Percentiles rank a stretch among this genome's conserved stretches.
Evolutionary conservation across 1,140 invertebrate genomes (phyloP).

Genomic region (Platorchestia sp.): DNA sequence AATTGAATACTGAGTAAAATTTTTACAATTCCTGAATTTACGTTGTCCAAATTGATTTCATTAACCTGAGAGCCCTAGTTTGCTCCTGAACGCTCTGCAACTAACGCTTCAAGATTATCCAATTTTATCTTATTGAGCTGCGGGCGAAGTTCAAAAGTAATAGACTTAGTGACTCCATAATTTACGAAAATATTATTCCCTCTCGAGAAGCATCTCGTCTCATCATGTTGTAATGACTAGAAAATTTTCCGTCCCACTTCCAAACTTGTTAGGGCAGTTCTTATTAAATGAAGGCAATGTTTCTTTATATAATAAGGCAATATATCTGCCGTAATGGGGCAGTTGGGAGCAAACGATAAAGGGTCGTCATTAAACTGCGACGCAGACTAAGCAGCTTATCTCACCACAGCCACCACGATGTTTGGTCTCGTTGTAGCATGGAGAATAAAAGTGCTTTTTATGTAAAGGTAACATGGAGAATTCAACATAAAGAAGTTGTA

Average conservation of each 20-base stretch:
- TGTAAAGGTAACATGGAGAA: background rate
- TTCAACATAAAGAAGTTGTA: too few relatives aligned
- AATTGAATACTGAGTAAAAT: background rate
- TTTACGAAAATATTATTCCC: background rate
- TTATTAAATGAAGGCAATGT: background rate
- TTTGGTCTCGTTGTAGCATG: background rate
- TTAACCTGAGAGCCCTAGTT: background rate
- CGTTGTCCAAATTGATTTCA: too few relatives aligned
- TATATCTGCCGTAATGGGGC: conserved; percentile 13
- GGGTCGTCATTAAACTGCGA: conserved; percentile 11
- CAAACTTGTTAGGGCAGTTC: background rate
- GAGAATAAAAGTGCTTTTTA: background rate
- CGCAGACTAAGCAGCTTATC: conserved; percentile 24
- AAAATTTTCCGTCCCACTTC: background rate
- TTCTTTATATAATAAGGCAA: conserved; percentile 14
- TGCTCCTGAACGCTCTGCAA: background rate
- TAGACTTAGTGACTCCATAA: background rate
- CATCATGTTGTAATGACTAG: background rate
- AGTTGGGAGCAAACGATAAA: conserved; percentile 4
- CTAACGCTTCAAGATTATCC: background rate
- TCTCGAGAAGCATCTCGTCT: background rate
- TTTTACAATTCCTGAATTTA: too few relatives aligned
- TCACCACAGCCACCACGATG: background rate
- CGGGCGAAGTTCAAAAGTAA: background rate
- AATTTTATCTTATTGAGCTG: background rate